Conservation (phyloP, 2,888 invertebrate species). For the Sthenelais limicola region DNA sequence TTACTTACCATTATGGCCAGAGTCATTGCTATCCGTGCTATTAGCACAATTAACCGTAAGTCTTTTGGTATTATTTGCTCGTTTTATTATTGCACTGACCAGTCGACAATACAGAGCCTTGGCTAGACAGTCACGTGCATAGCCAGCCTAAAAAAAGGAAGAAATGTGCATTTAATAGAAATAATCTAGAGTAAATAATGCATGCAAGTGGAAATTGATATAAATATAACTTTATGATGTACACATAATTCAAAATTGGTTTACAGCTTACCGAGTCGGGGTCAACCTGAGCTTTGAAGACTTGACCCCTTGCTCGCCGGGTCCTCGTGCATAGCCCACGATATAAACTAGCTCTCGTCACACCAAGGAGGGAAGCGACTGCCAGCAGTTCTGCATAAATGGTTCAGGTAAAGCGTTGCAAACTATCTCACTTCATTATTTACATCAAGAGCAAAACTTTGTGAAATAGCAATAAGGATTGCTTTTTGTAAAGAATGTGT, state of each 20-base stretch:
- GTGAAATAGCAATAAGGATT: too few species aligned
- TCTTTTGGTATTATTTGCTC: slow-evolving; percentile 79
- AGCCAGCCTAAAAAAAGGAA: slow-evolving; percentile 79
- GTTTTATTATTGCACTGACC: slow-evolving; percentile 91
- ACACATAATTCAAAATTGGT: too few species aligned
- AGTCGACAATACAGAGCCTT: slow-evolving; percentile 95
- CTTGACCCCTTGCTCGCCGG: slow-evolving; percentile 83
- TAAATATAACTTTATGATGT: too few species aligned
- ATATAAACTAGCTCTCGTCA: slow-evolving; percentile 82
- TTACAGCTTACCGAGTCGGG: slow-evolving; percentile 82
- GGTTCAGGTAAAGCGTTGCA: background rate
- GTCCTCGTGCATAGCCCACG: slow-evolving; percentile 88
- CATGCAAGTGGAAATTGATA: background rate
- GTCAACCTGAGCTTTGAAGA: slow-evolving; percentile 87
- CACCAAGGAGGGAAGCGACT: slow-evolving; percentile 87
- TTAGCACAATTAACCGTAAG: slow-evolving; percentile 76
- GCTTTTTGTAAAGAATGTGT: too few species aligned
- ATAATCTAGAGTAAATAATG: background rate
- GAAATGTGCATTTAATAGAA: too few species aligned
- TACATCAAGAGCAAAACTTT: too few species aligned
- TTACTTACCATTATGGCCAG: slow-evolving; percentile 9
- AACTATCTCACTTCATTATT: background rate
- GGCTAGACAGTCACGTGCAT: slow-evolving; percentile 90
- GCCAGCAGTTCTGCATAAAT: slow-evolving; percentile 82
- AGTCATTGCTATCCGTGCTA: slow-evolving; percentile 79